phyloP scores from a whole-genome alignment of 2,797 vertebrate species.

The Remorina albescens region DNA sequence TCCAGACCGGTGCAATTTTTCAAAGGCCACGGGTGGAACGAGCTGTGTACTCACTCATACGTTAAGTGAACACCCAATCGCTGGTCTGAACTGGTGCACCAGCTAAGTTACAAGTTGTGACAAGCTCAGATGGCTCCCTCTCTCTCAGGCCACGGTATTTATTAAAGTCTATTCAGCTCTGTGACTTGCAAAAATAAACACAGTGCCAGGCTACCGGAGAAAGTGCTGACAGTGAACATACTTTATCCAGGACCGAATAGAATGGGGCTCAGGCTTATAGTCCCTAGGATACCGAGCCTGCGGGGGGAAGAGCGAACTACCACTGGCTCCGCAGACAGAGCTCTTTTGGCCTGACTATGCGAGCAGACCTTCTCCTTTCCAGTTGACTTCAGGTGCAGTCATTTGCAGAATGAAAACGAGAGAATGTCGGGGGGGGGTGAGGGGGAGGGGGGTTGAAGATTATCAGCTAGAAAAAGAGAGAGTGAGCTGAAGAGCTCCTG shows the following conservation, averaged over 20 bases:
- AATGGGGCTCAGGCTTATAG: slow-evolving; percentile 69
- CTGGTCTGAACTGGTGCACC: slow-evolving; percentile 71
- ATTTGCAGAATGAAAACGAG: slow-evolving; percentile 74
- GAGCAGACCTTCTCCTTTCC: slow-evolving; percentile 70
- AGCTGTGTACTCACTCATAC: slow-evolving; percentile 69
- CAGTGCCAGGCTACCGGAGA: slow-evolving; percentile 79
- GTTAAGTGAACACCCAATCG: slow-evolving; percentile 70
- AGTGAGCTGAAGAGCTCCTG: slow-evolving; percentile 53
- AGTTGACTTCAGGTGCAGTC: slow-evolving; percentile 81
- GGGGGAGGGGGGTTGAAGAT: slow-evolving; percentile 24
- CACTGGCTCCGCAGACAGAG: slow-evolving; percentile 51
- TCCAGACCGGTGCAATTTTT: slow-evolving; percentile 57
- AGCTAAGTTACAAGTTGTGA: slow-evolving; percentile 86
- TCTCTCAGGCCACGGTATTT: slow-evolving; percentile 83
- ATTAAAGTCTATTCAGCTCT: slow-evolving; percentile 85
- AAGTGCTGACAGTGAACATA: slow-evolving; percentile 86
- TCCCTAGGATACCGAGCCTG: slow-evolving; percentile 64
- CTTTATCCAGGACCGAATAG: slow-evolving; percentile 82
- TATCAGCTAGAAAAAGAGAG: slow-evolving; percentile 44
- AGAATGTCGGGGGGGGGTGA: background rate
- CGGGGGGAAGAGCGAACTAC: slow-evolving; percentile 35
- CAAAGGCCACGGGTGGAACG: slow-evolving; percentile 53
- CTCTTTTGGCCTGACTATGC: slow-evolving; percentile 23
- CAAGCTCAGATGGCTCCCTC: slow-evolving; percentile 84
- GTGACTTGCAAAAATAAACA: slow-evolving; percentile 87